Evolutionary conservation across 1,140 invertebrate species (phyloP).

Genomic region (Dufourea novaeangliae): DNA sequence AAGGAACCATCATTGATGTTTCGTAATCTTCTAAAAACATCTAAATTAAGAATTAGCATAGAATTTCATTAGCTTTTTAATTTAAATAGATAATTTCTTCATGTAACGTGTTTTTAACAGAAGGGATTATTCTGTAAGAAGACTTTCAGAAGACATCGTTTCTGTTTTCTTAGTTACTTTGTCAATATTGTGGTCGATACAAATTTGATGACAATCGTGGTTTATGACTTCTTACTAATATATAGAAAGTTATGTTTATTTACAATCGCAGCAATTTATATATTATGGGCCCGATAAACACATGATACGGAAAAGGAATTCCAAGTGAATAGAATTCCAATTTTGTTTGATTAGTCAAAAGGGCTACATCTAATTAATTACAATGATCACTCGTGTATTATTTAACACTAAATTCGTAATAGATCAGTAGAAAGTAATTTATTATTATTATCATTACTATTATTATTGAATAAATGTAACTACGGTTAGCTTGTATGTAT

Average conservation of each 20-base stretch:
- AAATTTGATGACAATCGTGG: slow-evolving; percentile 6
- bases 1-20: slow-evolving; percentile 2
- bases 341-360: slow-evolving; percentile 10
- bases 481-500: not conserved
- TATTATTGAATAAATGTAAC: slow-evolving; percentile 7
- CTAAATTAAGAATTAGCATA: slow-evolving; percentile 10
- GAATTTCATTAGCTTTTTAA: not conserved
- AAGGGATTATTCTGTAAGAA: slow-evolving; percentile 48
- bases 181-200: not conserved
- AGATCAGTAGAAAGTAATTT: slow-evolving; percentile 5
- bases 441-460: not conserved
- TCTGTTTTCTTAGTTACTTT: not conserved
- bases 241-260: slow-evolving; percentile 77
- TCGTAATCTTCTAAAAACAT: slow-evolving; percentile 2
- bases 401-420: not conserved
- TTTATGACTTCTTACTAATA: slow-evolving; percentile 60
- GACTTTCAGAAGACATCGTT: not conserved
- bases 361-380: slow-evolving; percentile 6
- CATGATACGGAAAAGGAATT: slow-evolving; percentile 1
- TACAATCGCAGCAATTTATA: slow-evolving; percentile 73
- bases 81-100: not conserved
- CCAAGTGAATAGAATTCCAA: slow-evolving; percentile 3
- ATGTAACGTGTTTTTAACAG: slow-evolving; percentile 5
- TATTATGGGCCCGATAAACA: slow-evolving; percentile 65
- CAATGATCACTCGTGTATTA: slow-evolving; percentile 16